Conservation (phyloP, 2,113 vertebrate genomes). For the Callipepla californica region DNA sequence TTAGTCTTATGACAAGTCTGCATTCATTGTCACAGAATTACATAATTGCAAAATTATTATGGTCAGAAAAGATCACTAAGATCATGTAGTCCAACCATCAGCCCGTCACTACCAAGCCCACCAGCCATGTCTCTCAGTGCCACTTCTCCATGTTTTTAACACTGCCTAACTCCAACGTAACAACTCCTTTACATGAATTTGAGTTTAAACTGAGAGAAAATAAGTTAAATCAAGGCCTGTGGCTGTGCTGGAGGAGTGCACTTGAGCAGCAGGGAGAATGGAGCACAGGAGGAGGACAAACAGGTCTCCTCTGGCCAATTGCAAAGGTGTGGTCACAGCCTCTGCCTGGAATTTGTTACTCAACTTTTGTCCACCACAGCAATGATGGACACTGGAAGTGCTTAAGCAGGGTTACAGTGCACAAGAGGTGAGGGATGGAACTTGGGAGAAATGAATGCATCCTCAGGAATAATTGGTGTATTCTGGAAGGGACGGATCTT, state of each 20-base stretch:
- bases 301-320: neutral
- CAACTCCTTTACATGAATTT: neutral
- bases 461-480: neutral
- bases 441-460: neutral
- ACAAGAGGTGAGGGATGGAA: neutral
- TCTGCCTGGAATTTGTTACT: neutral
- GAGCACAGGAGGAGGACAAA: neutral
- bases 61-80: no score
- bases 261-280: neutral
- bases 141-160: no score
- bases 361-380: neutral
- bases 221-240: rapidly evolving
- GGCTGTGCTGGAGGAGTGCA: neutral
- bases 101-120: no score
- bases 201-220: neutral
- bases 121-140: no score
- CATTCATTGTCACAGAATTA: neutral
- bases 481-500: neutral
- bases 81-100: no score
- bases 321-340: neutral
- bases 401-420: rapidly evolving
- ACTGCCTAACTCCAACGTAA: neutral
- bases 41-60: no score
- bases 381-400: neutral
- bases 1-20: neutral